Evolutionary conservation across 2,888 invertebrate genomes (phyloP).

Genomic region (Cerceris ruficornis): DNA sequence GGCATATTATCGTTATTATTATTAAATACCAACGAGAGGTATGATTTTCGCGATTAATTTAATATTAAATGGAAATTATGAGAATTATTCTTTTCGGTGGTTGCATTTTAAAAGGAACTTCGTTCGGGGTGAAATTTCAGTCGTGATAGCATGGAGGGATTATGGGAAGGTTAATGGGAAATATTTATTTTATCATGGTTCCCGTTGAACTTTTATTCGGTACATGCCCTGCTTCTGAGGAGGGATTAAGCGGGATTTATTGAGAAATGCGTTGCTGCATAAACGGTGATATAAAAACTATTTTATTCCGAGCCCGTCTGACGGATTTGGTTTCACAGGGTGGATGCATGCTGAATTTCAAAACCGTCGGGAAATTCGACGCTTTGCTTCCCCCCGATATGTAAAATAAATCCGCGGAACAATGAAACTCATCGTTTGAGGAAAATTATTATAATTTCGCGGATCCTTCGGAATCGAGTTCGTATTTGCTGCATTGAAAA

Average conservation of each 20-base stretch:
- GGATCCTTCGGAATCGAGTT: not conserved
- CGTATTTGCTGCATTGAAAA: not conserved
- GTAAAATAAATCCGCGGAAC: conserved; percentile 34
- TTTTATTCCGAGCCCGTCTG: not conserved
- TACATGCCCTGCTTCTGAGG: not conserved
- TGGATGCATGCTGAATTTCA: conserved; percentile 31
- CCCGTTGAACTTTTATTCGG: not conserved
- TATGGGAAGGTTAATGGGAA: not conserved
- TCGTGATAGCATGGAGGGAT: too few species aligned
- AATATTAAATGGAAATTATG: too few species aligned
- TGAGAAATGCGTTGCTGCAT: conserved; percentile 6
- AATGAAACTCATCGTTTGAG: conserved; percentile 19
- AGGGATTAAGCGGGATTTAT: conserved; percentile 15
- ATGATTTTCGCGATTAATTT: too few species aligned
- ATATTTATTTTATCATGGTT: not conserved
- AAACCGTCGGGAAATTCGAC: conserved; percentile 25
- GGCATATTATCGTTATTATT: too few species aligned
- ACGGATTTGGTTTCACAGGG: conserved; percentile 16
- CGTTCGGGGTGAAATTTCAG: too few species aligned
- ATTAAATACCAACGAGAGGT: too few species aligned
- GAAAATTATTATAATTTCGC: conserved; percentile 23
- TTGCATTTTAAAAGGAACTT: too few species aligned
- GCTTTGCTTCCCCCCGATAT: conserved; percentile 35
- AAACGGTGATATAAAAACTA: conserved; percentile 7
- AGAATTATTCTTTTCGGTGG: too few species aligned